Conservation (phyloP, 2,888 invertebrate genomes). For the Cephus pulcher region DNA sequence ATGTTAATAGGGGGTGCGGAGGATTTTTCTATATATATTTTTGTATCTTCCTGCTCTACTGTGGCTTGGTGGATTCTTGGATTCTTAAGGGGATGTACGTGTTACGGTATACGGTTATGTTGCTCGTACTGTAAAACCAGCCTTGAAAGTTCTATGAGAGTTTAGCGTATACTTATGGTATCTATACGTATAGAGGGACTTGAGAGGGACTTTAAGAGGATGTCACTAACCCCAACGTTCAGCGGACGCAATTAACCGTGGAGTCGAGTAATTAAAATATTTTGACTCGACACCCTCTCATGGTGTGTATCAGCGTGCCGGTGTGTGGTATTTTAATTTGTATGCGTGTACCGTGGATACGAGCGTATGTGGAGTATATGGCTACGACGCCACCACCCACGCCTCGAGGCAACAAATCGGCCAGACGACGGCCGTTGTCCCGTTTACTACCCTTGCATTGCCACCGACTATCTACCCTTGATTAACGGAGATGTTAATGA, state of each 20-base stretch:
- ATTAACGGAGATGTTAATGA: constrained; percentile 53
- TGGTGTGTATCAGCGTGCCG: not conserved
- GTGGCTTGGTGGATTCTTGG: not conserved
- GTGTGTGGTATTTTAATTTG: not conserved
- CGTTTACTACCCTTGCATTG: not conserved
- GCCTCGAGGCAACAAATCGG: not conserved
- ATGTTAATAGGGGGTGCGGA: constrained; percentile 49
- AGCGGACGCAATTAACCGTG: constrained; percentile 39
- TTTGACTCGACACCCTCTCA: constrained; percentile 22
- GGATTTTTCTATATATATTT: not conserved
- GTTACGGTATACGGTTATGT: not conserved
- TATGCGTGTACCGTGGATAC: not conserved
- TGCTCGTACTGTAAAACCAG: not conserved
- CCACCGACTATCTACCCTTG: constrained; percentile 23
- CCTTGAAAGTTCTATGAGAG: not conserved
- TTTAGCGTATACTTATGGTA: not conserved
- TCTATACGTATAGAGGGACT: not conserved
- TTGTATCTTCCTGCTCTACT: not conserved
- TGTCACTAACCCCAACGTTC: constrained; percentile 2
- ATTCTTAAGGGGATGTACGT: not conserved
- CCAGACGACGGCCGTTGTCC: not conserved
- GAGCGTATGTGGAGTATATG: not conserved
- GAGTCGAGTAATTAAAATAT: constrained; percentile 50
- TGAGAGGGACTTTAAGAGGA: not conserved
- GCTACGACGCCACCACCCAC: not conserved